Evolutionary conservation across 2,113 vertebrate genomes (phyloP).

Genomic region (Emydura subglobosa): DNA sequence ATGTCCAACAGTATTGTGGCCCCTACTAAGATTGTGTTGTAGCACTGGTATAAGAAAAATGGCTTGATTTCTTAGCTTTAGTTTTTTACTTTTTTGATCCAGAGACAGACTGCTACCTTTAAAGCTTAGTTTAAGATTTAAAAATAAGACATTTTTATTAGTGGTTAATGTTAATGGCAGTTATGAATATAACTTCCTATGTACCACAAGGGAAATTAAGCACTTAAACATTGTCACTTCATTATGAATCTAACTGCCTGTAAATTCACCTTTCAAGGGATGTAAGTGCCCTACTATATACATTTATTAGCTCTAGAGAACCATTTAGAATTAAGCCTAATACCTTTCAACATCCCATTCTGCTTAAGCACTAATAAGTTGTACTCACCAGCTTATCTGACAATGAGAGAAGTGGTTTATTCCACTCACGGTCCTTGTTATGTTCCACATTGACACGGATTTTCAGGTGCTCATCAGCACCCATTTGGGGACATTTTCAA

Average conservation of each 20-base stretch:
- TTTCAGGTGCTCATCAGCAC: too few species aligned
- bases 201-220: slow-evolving; percentile 36
- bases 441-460: background rate
- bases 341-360: slow-evolving; percentile 42
- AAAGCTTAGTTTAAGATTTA: background rate
- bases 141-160: slow-evolving; percentile 14
- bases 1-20: background rate
- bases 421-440: background rate
- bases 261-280: slow-evolving; percentile 44
- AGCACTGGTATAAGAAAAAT: background rate
- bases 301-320: slow-evolving; percentile 52
- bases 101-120: background rate
- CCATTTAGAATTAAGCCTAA: slow-evolving; percentile 33
- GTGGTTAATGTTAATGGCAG: background rate
- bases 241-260: slow-evolving; percentile 42
- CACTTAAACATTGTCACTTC: slow-evolving; percentile 45
- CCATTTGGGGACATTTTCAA: background rate
- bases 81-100: background rate
- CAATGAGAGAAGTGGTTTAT: background rate
- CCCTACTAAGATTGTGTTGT: background rate
- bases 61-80: background rate
- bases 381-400: background rate
- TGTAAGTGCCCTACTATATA: slow-evolving; percentile 41
- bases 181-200: slow-evolving; percentile 16
- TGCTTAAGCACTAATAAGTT: slow-evolving; percentile 15